phyloP scores from a whole-genome alignment of 2,888 invertebrate genomes.

The Mesorhabditis sp. region DNA sequence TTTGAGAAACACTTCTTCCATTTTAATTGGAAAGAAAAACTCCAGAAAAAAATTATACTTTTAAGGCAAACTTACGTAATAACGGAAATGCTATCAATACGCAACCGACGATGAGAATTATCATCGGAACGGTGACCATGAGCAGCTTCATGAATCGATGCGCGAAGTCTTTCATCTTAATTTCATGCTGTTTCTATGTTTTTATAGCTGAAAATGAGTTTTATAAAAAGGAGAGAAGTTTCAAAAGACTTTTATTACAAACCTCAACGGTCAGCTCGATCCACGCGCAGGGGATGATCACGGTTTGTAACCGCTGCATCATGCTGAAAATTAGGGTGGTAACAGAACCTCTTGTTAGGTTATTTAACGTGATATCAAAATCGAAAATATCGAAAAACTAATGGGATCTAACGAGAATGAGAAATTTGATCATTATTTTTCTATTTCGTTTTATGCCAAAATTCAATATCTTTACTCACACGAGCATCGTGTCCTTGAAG shows the following conservation, averaged over 20 bases:
- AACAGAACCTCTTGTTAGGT: not conserved
- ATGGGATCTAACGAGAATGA: too few species aligned
- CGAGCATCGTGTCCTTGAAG: not conserved
- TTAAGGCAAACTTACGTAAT: not conserved
- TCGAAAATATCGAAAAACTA: not conserved
- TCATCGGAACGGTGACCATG: not conserved
- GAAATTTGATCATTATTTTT: too few species aligned
- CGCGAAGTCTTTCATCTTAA: not conserved
- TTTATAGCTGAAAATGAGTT: not conserved
- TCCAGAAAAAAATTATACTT: too few species aligned
- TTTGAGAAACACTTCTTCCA: too few species aligned
- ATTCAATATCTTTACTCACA: not conserved
- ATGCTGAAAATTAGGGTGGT: not conserved
- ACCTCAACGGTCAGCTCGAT: conserved; percentile 6
- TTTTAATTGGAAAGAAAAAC: too few species aligned
- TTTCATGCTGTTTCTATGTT: not conserved
- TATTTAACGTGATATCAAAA: not conserved
- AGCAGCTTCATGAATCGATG: conserved; percentile 2
- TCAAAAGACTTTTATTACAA: not conserved
- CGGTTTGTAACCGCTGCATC: not conserved
- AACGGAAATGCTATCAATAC: not conserved
- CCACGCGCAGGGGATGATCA: conserved; percentile 5
- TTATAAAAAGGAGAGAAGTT: not conserved
- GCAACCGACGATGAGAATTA: not conserved
- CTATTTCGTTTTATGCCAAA: not conserved